Base-by-base conservation (phyloP, 2,113 vertebrate species). In the Callipepla squamata region DNA sequence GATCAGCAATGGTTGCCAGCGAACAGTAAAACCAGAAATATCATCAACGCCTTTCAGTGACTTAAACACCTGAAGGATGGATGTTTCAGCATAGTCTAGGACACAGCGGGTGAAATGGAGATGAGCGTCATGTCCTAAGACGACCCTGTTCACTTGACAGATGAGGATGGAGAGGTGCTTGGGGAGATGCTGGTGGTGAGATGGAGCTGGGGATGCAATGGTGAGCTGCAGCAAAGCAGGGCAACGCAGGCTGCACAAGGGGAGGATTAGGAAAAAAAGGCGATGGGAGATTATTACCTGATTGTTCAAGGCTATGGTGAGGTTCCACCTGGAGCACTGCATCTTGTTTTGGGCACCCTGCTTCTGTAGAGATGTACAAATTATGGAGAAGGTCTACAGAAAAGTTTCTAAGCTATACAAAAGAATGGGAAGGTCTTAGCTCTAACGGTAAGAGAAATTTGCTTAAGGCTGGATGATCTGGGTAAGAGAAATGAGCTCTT, bases 321-420 rank as follows among this genome's bases (percentile, higher is more conserved):
- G 96, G 95, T 96, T 96, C 96, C 96, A 96, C 91, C 94, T 80
- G 94, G 94, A 96, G 95, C 95, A 96, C 95, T 95, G 96, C 95
- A 94, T 96, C 95, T 96, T 78, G 96, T 94, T 96, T 96, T 91
- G 94, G 95, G 95, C 92, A 82, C 96, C 96, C 96, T 94, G 95
- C 95, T 92, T 96, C 96, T 96, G 96, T 95, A 96, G 96, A 95
- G 95, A 96, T 92, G 92, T 91, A 96, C 92, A 96, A 96, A 95
- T 94, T 53, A 95, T 40, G 91, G 94, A 96, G 89, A 96, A 80
- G 81, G 92, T 94, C 95, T 95, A 95, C 83, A 95, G 87, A 95
- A 32, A 93, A 92, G 92, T 77, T 72, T 82, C 94, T 85, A n/a
- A 80, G 92, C 92, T 91, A 8, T 30, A 38, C 63, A 23, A 84